A percentile compares a stretch with the other conserved stretches of the same genome.
Conservation (phyloP, 2,113 vertebrate species). For the Vicugna pacos region DNA sequence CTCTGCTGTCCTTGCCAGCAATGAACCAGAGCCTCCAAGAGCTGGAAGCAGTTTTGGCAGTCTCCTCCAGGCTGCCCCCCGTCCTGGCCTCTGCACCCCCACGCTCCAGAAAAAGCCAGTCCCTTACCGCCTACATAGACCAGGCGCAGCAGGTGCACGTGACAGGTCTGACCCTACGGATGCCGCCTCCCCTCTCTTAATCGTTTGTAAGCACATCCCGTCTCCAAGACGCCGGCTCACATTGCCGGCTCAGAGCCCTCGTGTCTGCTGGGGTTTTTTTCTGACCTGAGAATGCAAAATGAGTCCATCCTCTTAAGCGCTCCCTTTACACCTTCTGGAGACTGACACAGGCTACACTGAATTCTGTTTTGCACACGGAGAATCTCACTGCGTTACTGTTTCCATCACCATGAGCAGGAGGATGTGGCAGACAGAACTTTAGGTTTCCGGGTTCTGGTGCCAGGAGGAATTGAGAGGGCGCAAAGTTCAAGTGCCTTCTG, state of each 20-base stretch:
- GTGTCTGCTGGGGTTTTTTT: neutral
- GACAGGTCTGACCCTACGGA: neutral
- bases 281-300: slow-evolving; percentile 83
- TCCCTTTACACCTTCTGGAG: slow-evolving; percentile 72
- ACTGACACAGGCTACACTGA: slow-evolving; percentile 70
- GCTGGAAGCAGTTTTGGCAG: neutral
- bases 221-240: neutral
- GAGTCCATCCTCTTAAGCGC: slow-evolving; percentile 78
- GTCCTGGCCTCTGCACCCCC: neutral
- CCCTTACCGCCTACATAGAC: neutral
- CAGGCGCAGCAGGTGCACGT: rapidly evolving
- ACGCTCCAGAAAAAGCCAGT: neutral
- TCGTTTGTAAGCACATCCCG: neutral
- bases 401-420: slow-evolving; percentile 60
- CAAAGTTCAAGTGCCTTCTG: slow-evolving; percentile 76
- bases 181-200: neutral
- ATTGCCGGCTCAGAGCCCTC: neutral
- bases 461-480: slow-evolving; percentile 66
- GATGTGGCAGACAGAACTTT: slow-evolving; percentile 57
- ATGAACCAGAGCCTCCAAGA: neutral
- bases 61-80: neutral
- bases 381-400: slow-evolving; percentile 48
- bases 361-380: slow-evolving; percentile 67
- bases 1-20: neutral
- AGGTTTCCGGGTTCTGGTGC: slow-evolving; percentile 73